A percentile compares a stretch with the other conserved stretches of the same genome.
Evolutionary conservation across 2,888 invertebrate species (phyloP).

Genomic region (Zootermopsis nevadensis): DNA sequence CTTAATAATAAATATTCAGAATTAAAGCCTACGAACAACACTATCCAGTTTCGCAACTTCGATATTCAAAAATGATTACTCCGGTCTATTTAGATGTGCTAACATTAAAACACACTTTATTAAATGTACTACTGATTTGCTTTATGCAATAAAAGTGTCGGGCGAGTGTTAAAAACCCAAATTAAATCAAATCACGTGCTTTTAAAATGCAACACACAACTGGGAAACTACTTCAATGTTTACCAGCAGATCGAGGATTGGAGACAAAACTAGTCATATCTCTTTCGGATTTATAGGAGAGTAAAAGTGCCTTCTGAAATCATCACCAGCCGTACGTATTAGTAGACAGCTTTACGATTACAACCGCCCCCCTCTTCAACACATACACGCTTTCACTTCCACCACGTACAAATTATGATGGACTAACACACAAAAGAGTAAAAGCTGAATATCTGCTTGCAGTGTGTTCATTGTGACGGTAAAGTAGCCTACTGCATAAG

Average conservation of each 20-base stretch:
- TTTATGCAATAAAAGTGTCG: background rate
- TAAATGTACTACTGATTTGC: background rate
- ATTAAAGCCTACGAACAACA: no score
- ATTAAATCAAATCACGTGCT: background rate
- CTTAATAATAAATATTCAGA: no score
- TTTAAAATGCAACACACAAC: background rate
- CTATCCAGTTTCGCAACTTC: no score
- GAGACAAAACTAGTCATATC: background rate
- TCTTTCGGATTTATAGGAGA: background rate
- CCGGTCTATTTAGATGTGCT: no score
- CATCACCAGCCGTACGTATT: background rate
- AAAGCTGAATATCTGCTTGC: background rate
- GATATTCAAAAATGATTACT: no score
- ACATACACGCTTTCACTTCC: constrained; percentile 19
- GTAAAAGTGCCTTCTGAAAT: background rate
- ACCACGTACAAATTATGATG: background rate
- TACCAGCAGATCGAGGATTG: background rate
- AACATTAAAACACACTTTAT: no score
- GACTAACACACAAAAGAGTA: background rate
- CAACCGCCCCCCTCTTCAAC: background rate
- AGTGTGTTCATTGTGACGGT: constrained; percentile 31
- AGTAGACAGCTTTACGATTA: background rate
- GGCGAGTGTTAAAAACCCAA: background rate
- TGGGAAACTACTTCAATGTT: background rate
- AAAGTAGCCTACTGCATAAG: constrained; percentile 5